These are phyloP conservation scores for Phaethon lepturus DNA, from an alignment of 2,113 vertebrate species.

Conservation along the genomic window DNA sequence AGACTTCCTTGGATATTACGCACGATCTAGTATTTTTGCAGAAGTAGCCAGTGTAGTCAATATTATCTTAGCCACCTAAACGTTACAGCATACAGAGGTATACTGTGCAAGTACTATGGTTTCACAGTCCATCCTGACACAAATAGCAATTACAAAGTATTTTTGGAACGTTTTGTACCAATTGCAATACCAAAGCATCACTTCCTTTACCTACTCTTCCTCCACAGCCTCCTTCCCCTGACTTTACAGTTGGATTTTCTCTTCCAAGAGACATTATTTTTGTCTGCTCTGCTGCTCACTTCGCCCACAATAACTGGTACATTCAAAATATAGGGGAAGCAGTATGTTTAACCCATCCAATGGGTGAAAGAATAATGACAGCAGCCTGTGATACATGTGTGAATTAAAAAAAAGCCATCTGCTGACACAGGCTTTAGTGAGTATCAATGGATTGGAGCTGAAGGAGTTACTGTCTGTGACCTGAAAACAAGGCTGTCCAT, in stretches of 20 bases:
- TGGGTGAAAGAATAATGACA: not conserved
- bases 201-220: not conserved
- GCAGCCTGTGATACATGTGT: not conserved
- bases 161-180: not conserved
- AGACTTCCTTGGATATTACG: not conserved
- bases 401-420: not conserved
- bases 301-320: not conserved
- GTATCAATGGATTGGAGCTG: not conserved
- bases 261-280: not conserved
- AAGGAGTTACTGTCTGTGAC: not conserved
- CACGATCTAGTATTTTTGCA: not conserved
- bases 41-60: not conserved
- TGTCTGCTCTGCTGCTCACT: not conserved
- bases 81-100: not conserved
- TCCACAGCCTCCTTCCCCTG: not conserved
- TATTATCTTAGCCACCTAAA: not conserved
- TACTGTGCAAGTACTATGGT: not conserved
- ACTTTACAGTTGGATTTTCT: not conserved
- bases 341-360: not conserved
- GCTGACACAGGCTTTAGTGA: not conserved
- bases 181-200: not conserved
- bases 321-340: not conserved
- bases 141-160: not conserved
- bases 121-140: not conserved
- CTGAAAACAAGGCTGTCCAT: not conserved